Evolutionary conservation across 2,888 invertebrate species (phyloP).

Genomic region (Eristalis intricaria): DNA sequence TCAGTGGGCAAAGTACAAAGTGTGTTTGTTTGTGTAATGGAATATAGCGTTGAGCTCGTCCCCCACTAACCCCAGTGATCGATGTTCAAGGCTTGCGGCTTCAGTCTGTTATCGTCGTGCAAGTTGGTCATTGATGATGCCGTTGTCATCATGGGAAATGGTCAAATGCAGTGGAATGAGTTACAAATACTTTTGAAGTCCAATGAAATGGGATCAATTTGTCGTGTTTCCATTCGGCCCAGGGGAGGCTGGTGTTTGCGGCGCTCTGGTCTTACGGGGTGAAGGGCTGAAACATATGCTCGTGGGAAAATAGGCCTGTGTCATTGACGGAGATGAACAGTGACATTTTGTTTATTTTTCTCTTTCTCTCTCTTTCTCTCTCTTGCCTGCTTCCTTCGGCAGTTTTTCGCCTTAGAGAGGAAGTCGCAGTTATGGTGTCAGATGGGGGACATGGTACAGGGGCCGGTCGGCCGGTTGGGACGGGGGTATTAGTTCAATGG

Average conservation of each 20-base stretch:
- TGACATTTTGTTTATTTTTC: conserved; percentile 11
- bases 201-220: conserved; percentile 64
- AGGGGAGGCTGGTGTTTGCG: neutral
- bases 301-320: conserved; percentile 47
- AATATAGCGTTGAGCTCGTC: conserved; percentile 7
- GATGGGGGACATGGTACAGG: neutral
- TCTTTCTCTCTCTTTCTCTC: no score
- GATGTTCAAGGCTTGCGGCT: conserved; percentile 40
- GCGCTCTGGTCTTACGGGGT: neutral
- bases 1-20: neutral
- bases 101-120: conserved; percentile 36
- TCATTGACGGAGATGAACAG: conserved; percentile 35
- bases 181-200: conserved; percentile 55
- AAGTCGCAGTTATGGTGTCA: neutral
- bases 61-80: neutral
- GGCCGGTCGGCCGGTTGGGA: neutral
- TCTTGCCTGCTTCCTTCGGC: neutral
- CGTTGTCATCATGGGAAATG: conserved; percentile 62
- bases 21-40: neutral
- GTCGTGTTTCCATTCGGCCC: conserved; percentile 37
- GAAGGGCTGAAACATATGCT: conserved; percentile 36
- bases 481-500: conserved; percentile 24
- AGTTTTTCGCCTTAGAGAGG: neutral
- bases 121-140: conserved; percentile 64
- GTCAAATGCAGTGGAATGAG: conserved; percentile 42